Evolutionary conservation across 2,888 invertebrate species (phyloP).

Genomic region (Xestia xanthographa): DNA sequence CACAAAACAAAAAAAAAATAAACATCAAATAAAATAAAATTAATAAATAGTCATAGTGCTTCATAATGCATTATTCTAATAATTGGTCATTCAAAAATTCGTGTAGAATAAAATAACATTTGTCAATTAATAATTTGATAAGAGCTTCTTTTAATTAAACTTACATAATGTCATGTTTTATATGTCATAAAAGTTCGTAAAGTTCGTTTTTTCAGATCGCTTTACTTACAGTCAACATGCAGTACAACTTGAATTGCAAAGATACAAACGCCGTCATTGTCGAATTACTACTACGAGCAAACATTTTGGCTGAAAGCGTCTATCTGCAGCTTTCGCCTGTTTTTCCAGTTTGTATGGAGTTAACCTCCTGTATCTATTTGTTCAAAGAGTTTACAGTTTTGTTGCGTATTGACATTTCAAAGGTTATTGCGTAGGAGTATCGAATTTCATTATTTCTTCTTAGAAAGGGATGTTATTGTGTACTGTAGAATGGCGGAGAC

Average conservation of each 20-base stretch:
- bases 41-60: too few relatives aligned
- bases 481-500: conserved; percentile 37
- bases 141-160: too few relatives aligned
- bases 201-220: too few relatives aligned
- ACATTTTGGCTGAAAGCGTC: too few relatives aligned
- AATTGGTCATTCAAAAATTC: too few relatives aligned
- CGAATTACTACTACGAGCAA: background rate
- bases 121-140: too few relatives aligned
- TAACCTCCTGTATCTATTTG: background rate
- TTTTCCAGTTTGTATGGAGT: background rate
- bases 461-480: conserved; percentile 47
- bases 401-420: conserved; percentile 57
- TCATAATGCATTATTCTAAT: too few relatives aligned
- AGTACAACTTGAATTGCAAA: background rate
- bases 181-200: too few relatives aligned
- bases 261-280: background rate
- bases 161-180: too few relatives aligned
- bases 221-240: background rate
- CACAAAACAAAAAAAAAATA: too few relatives aligned
- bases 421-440: conserved; percentile 51
- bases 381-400: conserved; percentile 24
- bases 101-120: too few relatives aligned
- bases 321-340: background rate
- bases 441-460: conserved; percentile 40
- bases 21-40: too few relatives aligned